A percentile compares a stretch with the other conserved stretches of the same genome.
These are phyloP conservation scores for Caenorhabditis wallacei DNA, from an alignment of 2,888 invertebrate species.

Conservation along the genomic window DNA sequence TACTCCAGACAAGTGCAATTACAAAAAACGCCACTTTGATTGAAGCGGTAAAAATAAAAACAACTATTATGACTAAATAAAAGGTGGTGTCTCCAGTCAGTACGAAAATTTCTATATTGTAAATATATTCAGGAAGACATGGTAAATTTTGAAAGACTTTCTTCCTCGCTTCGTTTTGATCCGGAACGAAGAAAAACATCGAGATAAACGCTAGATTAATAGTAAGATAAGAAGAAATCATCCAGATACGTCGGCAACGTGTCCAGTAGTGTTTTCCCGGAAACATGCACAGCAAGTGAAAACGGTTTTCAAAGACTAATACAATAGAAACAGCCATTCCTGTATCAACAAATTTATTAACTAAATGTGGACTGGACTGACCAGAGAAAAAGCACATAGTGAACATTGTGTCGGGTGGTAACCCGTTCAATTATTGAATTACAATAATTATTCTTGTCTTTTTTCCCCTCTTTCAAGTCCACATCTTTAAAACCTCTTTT, in stretches of 20 bases:
- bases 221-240: background rate
- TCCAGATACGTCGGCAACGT: background rate
- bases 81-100: background rate
- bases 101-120: background rate
- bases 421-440: too few relatives aligned
- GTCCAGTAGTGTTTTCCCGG: background rate
- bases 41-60: too few relatives aligned
- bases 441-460: too few relatives aligned
- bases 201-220: background rate
- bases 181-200: background rate
- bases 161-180: background rate
- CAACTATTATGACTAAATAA: too few relatives aligned
- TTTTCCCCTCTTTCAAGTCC: too few relatives aligned
- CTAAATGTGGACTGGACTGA: too few relatives aligned
- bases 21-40: too few relatives aligned
- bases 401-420: too few relatives aligned
- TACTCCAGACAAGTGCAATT: too few relatives aligned
- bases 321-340: background rate
- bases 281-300: background rate
- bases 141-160: background rate
- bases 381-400: too few relatives aligned
- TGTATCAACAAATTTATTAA: too few relatives aligned
- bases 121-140: background rate
- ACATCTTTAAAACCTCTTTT: too few relatives aligned
- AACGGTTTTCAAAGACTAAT: background rate